Base-by-base conservation (phyloP, 1,140 invertebrate genomes). In the Centruroides vittatus region DNA sequence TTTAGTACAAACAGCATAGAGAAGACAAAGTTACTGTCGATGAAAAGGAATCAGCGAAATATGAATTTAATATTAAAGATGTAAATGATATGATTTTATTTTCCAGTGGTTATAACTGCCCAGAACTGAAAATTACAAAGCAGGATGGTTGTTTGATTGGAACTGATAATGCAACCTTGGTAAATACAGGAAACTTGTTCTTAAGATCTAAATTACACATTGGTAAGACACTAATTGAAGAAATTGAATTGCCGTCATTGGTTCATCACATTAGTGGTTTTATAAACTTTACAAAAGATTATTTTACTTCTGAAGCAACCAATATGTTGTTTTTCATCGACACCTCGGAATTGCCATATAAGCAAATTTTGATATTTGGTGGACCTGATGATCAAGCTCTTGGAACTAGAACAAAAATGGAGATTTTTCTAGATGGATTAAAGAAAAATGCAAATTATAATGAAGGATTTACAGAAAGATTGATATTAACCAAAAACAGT, bases 241-340 rank as follows among this genome's bases (percentile, higher is more conserved):
- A 5, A 3, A 56, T 23, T 41, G 23, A 60, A 46, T 35, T 49
- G 36, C 50, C 12, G 2, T 4, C 11, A 8, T 9, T 60, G 41
- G 35, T 56, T 12, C 0, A 55, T n/a, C 35, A 60, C 34, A 54
- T 60, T 35, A n/a, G 34, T 55, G 13, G 41, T 34, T 12, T 36
- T 4, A 47, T 23, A 41, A 5, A 51, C 5, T 41, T 54, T 47
- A 60, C 36, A 12, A n/a, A 36, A 7, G 51, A 60, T 13, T 55
- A 34, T 47, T 13, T n/a, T n/a, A n/a, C 58, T 13, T 47, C 23
- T 0, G 6, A 57, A 47, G 23, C 49, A 0, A 57, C 49, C 9
- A 41, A 53, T 41, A 58, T 58, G 34, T 46, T 61, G n/a, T 61
- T 52, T 7, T 61, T 13, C 10, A 8, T 57, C 0, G 60, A 61